Evolutionary conservation across 2,888 invertebrate genomes (phyloP).

Genomic region (Pardosa pseudoannulata): DNA sequence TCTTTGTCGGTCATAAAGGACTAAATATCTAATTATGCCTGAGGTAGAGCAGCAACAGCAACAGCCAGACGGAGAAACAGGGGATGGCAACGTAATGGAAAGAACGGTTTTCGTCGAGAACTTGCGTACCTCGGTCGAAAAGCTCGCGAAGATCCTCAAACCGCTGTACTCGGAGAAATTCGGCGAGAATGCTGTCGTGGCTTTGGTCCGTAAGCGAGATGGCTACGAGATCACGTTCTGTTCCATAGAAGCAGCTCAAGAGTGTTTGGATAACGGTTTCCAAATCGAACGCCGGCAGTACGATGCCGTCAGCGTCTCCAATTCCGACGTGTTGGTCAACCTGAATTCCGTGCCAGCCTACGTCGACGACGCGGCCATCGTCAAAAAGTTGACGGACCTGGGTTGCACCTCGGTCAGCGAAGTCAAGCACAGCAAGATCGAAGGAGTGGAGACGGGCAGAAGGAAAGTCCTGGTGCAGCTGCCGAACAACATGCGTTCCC

Average conservation of each 20-base stretch:
- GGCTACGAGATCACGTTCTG: slow-evolving; percentile 64
- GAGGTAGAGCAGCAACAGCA: slow-evolving; percentile 13
- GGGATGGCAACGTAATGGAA: slow-evolving; percentile 23
- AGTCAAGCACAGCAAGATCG: slow-evolving; percentile 37
- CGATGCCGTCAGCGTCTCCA: slow-evolving; percentile 57
- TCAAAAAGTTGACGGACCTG: slow-evolving; percentile 40
- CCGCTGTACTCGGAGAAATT: slow-evolving; percentile 50
- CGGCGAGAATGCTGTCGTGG: slow-evolving; percentile 46
- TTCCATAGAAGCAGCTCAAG: slow-evolving; percentile 32
- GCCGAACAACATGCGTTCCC: slow-evolving; percentile 48
- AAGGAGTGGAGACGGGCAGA: slow-evolving; percentile 61
- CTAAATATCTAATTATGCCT: slow-evolving; percentile 14
- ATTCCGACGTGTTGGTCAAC: slow-evolving; percentile 55
- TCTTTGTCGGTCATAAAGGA: too few species aligned
- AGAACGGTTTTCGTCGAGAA: slow-evolving; percentile 62
- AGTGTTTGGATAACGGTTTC: slow-evolving; percentile 60
- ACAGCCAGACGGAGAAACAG: not conserved
- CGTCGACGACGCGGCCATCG: slow-evolving; percentile 42
- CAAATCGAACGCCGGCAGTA: slow-evolving; percentile 55
- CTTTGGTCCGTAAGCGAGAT: slow-evolving; percentile 50
- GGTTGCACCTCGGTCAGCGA: slow-evolving; percentile 46
- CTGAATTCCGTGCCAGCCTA: slow-evolving; percentile 63
- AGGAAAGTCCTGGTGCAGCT: slow-evolving; percentile 61
- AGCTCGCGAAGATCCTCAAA: slow-evolving; percentile 53
- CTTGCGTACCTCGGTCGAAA: slow-evolving; percentile 57